These are phyloP conservation scores for Drosophila nr. perissopoda DNA, from an alignment of 2,888 invertebrate genomes.

Conservation along the genomic window DNA sequence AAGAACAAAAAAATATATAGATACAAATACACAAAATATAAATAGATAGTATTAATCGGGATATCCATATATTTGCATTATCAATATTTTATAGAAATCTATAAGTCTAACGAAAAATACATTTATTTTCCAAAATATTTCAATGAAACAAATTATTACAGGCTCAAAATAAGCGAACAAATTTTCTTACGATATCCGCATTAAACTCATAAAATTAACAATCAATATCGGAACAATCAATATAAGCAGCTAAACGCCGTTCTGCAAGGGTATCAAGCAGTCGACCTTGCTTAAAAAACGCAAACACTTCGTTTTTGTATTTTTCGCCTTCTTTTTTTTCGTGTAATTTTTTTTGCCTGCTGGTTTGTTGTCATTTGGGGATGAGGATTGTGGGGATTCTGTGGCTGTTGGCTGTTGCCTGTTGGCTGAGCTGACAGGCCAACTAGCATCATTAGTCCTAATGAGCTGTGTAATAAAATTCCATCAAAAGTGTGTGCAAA, in stretches of 20 bases:
- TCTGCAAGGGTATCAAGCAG: not conserved
- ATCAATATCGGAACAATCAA: not conserved
- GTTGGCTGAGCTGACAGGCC: conserved; percentile 50
- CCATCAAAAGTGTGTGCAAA: conserved; percentile 59
- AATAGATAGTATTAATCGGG: not conserved
- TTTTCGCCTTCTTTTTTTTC: not conserved
- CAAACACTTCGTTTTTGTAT: not conserved
- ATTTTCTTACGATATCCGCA: too few relatives aligned
- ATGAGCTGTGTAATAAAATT: conserved; percentile 78
- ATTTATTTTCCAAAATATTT: too few relatives aligned
- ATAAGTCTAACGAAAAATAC: too few relatives aligned
- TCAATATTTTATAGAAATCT: too few relatives aligned
- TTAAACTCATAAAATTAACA: too few relatives aligned
- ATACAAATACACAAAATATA: not conserved
- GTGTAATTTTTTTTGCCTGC: conserved; percentile 12
- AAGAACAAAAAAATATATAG: too few relatives aligned
- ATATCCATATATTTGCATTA: too few relatives aligned
- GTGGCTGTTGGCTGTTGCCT: not conserved
- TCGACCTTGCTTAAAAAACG: not conserved
- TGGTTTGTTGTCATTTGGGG: conserved; percentile 1
- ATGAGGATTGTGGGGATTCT: not conserved
- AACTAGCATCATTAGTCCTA: conserved; percentile 80
- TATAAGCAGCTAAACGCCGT: not conserved
- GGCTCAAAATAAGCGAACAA: too few relatives aligned
- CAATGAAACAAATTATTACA: too few relatives aligned